A percentile compares a stretch with the other conserved stretches of the same genome.
Conservation (phyloP, 1,140 invertebrate species). For the Eubasilissa regina region DNA sequence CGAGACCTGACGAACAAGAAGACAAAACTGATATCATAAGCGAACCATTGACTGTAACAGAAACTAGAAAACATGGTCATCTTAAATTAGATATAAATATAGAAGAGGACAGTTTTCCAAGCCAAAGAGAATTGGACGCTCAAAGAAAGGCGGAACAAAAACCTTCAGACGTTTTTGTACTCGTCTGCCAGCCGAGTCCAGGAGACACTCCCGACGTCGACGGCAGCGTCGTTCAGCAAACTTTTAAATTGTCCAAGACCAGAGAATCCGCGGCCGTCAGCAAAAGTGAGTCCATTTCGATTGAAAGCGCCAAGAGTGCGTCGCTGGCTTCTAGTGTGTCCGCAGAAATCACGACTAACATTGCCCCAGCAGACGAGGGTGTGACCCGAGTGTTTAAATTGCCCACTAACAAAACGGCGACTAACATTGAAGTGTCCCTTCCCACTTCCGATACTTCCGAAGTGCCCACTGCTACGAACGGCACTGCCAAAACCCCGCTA, state of each 20-base stretch:
- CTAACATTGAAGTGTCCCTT: not conserved
- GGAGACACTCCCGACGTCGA: not conserved
- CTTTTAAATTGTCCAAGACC: not conserved
- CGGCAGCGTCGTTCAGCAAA: not conserved
- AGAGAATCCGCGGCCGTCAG: conserved; percentile 1
- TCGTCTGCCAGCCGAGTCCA: conserved; percentile 30
- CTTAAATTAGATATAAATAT: conserved; percentile 16
- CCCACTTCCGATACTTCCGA: not conserved
- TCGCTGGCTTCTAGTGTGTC: not conserved
- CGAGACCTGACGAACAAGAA: not conserved
- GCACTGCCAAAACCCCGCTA: not conserved
- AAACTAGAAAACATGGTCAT: not conserved
- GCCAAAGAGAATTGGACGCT: not conserved
- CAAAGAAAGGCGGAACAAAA: not conserved
- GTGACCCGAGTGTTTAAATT: not conserved
- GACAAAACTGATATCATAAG: conserved; percentile 18
- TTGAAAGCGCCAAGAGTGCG: not conserved
- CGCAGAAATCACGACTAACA: not conserved
- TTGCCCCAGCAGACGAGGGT: not conserved
- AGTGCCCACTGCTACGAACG: not conserved
- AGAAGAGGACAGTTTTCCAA: conserved; percentile 6
- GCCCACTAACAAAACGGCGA: conserved; percentile 12
- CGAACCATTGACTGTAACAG: conserved; percentile 13
- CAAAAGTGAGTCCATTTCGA: conserved; percentile 6
- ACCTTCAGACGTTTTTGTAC: conserved; percentile 9